Base-by-base conservation (phyloP, 2,888 invertebrate genomes). In the Drosophila siamana region DNA sequence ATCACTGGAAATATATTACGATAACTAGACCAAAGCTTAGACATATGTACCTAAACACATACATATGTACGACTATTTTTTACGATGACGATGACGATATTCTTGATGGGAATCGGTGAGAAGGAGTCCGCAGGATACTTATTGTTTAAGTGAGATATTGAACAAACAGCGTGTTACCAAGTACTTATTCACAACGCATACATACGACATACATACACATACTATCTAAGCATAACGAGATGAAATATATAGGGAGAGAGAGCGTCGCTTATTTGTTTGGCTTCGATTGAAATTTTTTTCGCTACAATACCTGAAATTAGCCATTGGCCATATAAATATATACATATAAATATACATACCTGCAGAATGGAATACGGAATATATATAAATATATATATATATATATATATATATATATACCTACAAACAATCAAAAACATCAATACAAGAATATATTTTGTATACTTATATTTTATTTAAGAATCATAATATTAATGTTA, bases 11-110 rank as follows among this genome's bases (percentile, higher is more conserved):
- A 64, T 63, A 70, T 64, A 68, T 67, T 46, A 80, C 48, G 51
- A 78, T 69, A 87, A 82, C 80, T 88, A 88, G 83, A 88, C 83
- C 83, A 84, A 84, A 84, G 88, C 83, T 84, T 84, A 84, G 84
- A 74, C 74, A 86, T 76, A 86, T 71, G 78, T 71, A 75, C 67
- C 60, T 70, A 66, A 38, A 30, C 22, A 46, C 44, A 59, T 16
- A 57, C 47, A 64, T 50, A 73, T 54, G 70, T 52, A 48, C 62
- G 40, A 64, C 48, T 65, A 67, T 43, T 57, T 69, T 70, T 43
- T 56, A 63, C 63, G 41, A 47, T 1, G 40, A 22, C 24, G 24
- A 33, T 1, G 33, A 33, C 11, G 15, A 28, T 9, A 11, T 44
- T 26, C 15, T 4, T 15, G n/a, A 13, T 2, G 30, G 19, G 41